Evolutionary conservation across 1,140 invertebrate species (phyloP).

Genomic region (Zaprionus nigranus): DNA sequence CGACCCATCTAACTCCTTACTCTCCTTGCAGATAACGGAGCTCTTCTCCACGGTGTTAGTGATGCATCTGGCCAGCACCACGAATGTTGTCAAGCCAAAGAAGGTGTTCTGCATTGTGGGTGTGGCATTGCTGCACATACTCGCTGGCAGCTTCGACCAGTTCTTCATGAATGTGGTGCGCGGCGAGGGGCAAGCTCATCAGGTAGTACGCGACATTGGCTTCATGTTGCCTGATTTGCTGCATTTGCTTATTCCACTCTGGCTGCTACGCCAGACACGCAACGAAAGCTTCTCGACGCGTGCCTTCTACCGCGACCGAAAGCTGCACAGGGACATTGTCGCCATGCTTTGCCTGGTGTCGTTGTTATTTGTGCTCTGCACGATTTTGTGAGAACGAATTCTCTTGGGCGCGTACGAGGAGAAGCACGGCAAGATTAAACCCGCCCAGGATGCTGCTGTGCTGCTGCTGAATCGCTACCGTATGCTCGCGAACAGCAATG

Average conservation of each 20-base stretch:
- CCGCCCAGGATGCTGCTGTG: conserved; percentile 64
- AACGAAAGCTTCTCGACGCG: conserved; percentile 72
- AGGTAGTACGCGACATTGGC: conserved; percentile 89
- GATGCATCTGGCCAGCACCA: conserved; percentile 86
- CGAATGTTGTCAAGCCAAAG: conserved; percentile 86
- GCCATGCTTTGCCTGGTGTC: conserved; percentile 81
- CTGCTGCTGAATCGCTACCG: conserved; percentile 71
- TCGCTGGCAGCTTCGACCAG: conserved; percentile 90
- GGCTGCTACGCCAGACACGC: conserved; percentile 77
- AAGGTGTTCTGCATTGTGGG: conserved; percentile 88
- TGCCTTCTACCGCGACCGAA: conserved; percentile 77
- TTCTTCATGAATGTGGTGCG: conserved; percentile 90
- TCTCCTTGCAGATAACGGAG: conserved; percentile 87
- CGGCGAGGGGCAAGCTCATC: conserved; percentile 89
- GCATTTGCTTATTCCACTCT: conserved; percentile 88
- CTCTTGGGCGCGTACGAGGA: conserved; percentile 71
- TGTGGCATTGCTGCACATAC: conserved; percentile 89
- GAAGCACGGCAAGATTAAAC: conserved; percentile 65
- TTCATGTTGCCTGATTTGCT: conserved; percentile 91
- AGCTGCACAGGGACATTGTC: conserved; percentile 80
- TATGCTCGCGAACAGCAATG: conserved; percentile 68
- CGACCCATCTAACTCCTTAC: too few relatives aligned
- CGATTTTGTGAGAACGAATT: conserved; percentile 82
- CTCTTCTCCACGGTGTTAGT: conserved; percentile 89
- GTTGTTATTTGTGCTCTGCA: conserved; percentile 77